These are phyloP conservation scores for Pristionchus fissidentatus DNA, from an alignment of 2,888 invertebrate genomes.

Conservation along the genomic window DNA sequence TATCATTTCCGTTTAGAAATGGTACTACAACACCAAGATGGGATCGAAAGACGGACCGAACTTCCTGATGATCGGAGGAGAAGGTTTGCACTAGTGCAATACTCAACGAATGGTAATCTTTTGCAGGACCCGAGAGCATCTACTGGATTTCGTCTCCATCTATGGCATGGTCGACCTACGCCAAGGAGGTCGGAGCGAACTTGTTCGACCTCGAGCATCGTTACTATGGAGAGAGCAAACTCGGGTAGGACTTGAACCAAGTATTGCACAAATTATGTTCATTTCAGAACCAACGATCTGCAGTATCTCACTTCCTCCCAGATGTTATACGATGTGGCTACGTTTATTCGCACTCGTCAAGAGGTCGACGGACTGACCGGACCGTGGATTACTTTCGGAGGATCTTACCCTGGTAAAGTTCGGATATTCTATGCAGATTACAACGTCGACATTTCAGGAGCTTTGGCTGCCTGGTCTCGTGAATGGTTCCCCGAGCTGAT, in stretches of 20 bases:
- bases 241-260: constrained; percentile 49
- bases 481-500: constrained; percentile 89
- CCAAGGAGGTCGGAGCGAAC: constrained; percentile 84
- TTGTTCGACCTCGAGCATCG: constrained; percentile 92
- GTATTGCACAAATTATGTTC: not conserved
- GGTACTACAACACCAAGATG: constrained; percentile 24
- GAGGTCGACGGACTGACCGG: constrained; percentile 58
- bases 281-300: constrained; percentile 40
- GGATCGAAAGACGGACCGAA: constrained; percentile 82
- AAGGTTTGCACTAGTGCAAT: constrained; percentile 76
- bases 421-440: not conserved
- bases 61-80: constrained; percentile 96
- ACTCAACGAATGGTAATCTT: not conserved
- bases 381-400: constrained; percentile 95
- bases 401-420: constrained; percentile 80
- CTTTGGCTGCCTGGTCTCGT: constrained; percentile 90
- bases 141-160: constrained; percentile 77
- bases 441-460: constrained; percentile 78
- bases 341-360: constrained; percentile 81
- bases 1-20: constrained; percentile 20
- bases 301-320: constrained; percentile 80
- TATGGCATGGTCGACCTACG: constrained; percentile 75
- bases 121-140: constrained; percentile 74
- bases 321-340: constrained; percentile 86
- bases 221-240: constrained; percentile 90